These are phyloP conservation scores for Hermatobates lingyangjiaoensis DNA, from an alignment of 1,140 invertebrate species.

Conservation along the genomic window DNA sequence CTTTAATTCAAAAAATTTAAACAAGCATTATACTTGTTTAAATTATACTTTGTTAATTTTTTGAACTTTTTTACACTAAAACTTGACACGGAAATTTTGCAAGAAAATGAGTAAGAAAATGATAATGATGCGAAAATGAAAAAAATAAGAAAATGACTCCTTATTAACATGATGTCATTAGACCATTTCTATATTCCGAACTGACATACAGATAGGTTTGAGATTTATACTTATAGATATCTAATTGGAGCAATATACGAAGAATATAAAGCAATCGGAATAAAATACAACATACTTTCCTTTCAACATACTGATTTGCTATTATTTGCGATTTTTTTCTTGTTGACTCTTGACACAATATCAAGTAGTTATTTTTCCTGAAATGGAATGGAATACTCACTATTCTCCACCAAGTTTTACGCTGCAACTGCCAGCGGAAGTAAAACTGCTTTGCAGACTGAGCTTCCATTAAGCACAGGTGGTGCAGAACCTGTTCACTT, in stretches of 20 bases:
- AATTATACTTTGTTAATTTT: constrained; percentile 10
- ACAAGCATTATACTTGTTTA: constrained; percentile 23
- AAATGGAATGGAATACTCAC: constrained; percentile 24
- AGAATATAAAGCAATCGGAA: not conserved
- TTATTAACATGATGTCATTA: too few species aligned
- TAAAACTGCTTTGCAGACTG: constrained; percentile 33
- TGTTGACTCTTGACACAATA: not conserved
- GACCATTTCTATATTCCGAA: too few species aligned
- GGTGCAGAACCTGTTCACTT: too few species aligned
- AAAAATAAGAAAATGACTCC: too few species aligned
- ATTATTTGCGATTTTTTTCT: not conserved
- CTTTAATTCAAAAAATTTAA: constrained; percentile 10
- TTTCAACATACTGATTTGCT: not conserved
- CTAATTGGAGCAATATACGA: not conserved
- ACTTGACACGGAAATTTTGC: not conserved
- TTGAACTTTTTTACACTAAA: not conserved
- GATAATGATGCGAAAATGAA: too few species aligned
- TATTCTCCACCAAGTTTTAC: constrained; percentile 64
- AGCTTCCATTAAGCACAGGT: constrained; percentile 23
- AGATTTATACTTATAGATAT: not conserved
- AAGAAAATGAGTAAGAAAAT: not conserved
- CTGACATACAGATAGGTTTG: too few species aligned
- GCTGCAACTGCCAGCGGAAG: constrained; percentile 46
- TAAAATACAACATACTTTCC: not conserved
- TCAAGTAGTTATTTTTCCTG: not conserved